Evolutionary conservation across 2,797 vertebrate genomes (phyloP), one percentile per base, ranked within the genome.

Genomic region (Gymnodraco acuticeps): DNA sequence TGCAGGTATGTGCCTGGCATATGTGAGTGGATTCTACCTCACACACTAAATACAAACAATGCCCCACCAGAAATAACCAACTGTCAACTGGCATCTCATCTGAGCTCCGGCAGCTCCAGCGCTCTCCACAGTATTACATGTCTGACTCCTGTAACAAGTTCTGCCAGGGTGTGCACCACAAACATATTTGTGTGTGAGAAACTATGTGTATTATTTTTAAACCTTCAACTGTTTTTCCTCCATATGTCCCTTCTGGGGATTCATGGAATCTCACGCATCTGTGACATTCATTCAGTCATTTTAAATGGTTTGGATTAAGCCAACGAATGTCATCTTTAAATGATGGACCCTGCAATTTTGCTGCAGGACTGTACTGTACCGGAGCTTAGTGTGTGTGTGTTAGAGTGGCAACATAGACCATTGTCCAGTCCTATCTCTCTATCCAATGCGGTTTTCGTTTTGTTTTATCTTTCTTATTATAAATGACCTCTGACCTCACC

Each of bases 21-120:
- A 31, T 19, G 43, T 50, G 15, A 55, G 43, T 69, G 33, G 8
- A 62, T 69, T 23, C 48, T 59, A 73, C 60, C 52, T 55, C 52
- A 69, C 54, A 31, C 60, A 71, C 81, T 76, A 76, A 66, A 66
- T 64, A 31, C 61, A 78, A 54, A 83, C 60, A 73, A 27, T 55
- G 64, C 62, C 60, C 68, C 33, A 59, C 63, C 81, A 77, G 79
- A 82, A 82, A 87, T 89, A 87, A 78, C 80, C 46, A 56, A 55
- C 76, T 82, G 80, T 80, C 82, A 66, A 13, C 73, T 79, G 73
- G 70, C 75, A 81, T 84, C 63, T 68, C 50, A 47, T 74, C 72
- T 75, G 72, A 81, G 75, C 63, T 68, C 47, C 64, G 41, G 53
- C 33, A 41, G 45, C 43, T 64, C 52, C 59, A 20, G 54, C 27